Base-by-base conservation (phyloP, 2,797 vertebrate species). In the Tangara arthus region DNA sequence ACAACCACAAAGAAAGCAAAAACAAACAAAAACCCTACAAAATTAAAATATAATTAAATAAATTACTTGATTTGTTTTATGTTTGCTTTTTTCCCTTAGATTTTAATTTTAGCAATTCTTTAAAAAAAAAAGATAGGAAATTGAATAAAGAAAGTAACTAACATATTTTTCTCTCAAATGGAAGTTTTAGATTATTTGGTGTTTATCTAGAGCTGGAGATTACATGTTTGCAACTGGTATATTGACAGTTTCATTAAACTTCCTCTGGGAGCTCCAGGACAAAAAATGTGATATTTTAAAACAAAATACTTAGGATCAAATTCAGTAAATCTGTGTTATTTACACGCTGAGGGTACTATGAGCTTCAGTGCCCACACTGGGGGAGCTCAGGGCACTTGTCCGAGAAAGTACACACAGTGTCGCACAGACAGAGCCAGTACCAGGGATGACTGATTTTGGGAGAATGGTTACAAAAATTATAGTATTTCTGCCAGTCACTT, bases 21-120 rank as follows among this genome's bases (percentile, higher is more conserved):
- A 52, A 0, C 11, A 79, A 81, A 47, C 34, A 24, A 69, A 66
- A 44, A 0, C 0, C 0, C 1, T 15, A 12, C 17, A 60, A 72
- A 83, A 75, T 47, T 79, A 76, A 84, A 93, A 85, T 70, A 55
- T 12, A 15, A 47, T 46, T 66, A 64, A 83, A 53, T 8, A 44
- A 93, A 91, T 59, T 0, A 70, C 28, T 55, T 56, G 2, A 44
- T 75, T 65, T 70, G 4, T 80, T 82, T 70, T 6, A 47, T 71
- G 41, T 18, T 69, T 44, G 15, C 9, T 9, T 26, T 46, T 60
- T 27, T 24, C 23, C 28, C 32, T 47, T 52, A 49, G 4, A 0
- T 39, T 22, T 47, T 4, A 35, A 26, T 57, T 5, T 8, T 5
- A 19, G 2, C 4, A 39, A 4, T 56, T 79, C 2, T 41, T 47